phyloP scores from a whole-genome alignment of 2,888 invertebrate species.

The Eupithecia vulgata region DNA sequence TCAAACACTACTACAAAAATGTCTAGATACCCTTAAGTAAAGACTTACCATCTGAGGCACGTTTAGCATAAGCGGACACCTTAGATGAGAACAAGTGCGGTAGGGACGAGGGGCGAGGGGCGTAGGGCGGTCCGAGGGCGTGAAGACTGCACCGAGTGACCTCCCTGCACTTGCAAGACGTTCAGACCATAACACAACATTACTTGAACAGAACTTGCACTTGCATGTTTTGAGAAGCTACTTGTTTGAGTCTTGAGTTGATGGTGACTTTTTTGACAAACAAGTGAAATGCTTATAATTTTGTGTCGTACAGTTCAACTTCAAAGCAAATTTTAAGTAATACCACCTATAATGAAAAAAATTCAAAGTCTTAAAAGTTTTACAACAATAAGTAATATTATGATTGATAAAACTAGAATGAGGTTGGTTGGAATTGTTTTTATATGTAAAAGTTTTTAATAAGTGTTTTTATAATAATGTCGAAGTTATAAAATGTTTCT shows the following conservation, averaged over 20 bases:
- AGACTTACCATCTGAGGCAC: conserved; percentile 30
- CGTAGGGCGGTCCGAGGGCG: conserved; percentile 72
- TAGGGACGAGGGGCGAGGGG: conserved; percentile 53
- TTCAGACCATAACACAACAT: conserved; percentile 13
- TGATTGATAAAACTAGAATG: too few species aligned
- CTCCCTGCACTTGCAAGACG: conserved; percentile 58
- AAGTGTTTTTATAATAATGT: too few species aligned
- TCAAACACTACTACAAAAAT: not conserved
- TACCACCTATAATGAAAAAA: not conserved
- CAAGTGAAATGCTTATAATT: not conserved
- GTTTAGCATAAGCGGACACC: conserved; percentile 79
- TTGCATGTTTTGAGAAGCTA: conserved; percentile 1
- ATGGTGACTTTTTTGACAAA: not conserved
- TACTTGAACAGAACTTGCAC: conserved; percentile 12
- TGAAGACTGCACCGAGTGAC: conserved; percentile 63
- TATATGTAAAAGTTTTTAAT: not conserved
- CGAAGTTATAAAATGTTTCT: not conserved
- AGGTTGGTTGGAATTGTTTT: not conserved
- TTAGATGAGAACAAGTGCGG: conserved; percentile 82
- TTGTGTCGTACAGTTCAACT: not conserved
- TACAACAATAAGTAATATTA: too few species aligned
- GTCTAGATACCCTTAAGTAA: conserved; percentile 1
- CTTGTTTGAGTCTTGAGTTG: not conserved
- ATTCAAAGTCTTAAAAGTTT: too few species aligned
- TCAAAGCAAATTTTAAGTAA: not conserved